Conservation (phyloP, 2,113 vertebrate species). For the Leptosomus discolor region DNA sequence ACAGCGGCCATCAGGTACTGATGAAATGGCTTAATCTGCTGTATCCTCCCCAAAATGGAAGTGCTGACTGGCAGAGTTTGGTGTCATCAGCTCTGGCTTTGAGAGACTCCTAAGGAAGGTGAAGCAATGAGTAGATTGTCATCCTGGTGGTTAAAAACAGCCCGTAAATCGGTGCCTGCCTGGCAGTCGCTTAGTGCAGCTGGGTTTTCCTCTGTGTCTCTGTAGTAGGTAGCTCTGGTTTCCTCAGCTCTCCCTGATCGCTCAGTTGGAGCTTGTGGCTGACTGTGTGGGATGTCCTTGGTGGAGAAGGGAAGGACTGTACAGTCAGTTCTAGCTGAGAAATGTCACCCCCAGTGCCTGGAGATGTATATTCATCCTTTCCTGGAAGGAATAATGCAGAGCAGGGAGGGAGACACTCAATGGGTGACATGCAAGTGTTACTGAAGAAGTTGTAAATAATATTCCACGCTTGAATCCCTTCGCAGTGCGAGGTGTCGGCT, state of each 20-base stretch:
- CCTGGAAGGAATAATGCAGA: background rate
- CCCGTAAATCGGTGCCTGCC: background rate
- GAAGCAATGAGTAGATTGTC: background rate
- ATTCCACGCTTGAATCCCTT: background rate
- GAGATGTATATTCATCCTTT: background rate
- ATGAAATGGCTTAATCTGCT: background rate
- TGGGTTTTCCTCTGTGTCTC: background rate
- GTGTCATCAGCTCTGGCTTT: background rate
- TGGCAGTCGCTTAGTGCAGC: background rate
- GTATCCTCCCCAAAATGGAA: background rate
- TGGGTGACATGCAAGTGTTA: background rate
- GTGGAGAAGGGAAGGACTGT: background rate
- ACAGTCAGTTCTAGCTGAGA: background rate
- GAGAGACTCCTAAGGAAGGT: background rate
- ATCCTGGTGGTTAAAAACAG: background rate
- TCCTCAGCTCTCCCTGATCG: background rate
- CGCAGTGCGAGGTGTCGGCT: background rate
- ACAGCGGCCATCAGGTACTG: fast-evolving
- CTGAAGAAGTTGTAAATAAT: background rate
- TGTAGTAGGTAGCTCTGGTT: background rate
- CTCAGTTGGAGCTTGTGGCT: background rate
- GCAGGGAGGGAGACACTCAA: background rate
- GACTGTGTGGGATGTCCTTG: background rate
- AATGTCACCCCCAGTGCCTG: background rate
- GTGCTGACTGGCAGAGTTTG: background rate